Percentiles rank a stretch among this genome's conserved stretches.
These are phyloP conservation scores for Resseliella maxima DNA, from an alignment of 2,888 invertebrate genomes.

Conservation along the genomic window DNA sequence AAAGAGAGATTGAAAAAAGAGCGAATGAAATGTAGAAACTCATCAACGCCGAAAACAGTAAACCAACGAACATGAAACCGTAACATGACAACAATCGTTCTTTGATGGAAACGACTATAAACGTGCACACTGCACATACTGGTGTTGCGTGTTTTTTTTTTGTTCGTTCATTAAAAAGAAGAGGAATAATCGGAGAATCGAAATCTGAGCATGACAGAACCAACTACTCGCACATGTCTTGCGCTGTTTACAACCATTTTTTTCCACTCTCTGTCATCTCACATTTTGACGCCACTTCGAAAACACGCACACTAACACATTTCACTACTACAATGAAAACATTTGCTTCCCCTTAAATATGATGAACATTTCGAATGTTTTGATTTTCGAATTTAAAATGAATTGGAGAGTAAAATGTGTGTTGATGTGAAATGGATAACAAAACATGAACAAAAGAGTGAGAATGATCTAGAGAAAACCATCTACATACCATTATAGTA, in stretches of 20 bases:
- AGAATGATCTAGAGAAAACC: background rate
- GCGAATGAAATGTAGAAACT: background rate
- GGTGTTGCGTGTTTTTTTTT: too few relatives aligned
- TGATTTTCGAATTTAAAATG: slow-evolving; percentile 17
- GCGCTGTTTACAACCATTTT: slow-evolving; percentile 35
- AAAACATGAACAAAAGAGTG: too few relatives aligned
- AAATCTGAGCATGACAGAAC: slow-evolving; percentile 11
- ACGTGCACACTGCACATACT: background rate
- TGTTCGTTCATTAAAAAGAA: background rate
- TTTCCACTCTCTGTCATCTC: background rate
- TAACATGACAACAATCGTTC: background rate
- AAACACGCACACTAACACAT: background rate
- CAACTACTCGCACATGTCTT: slow-evolving; percentile 43
- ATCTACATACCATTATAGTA: slow-evolving; percentile 6
- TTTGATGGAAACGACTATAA: too few relatives aligned
- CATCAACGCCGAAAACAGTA: background rate
- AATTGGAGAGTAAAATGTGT: background rate
- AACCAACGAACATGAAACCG: background rate
- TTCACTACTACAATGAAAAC: background rate
- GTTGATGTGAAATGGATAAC: too few relatives aligned
- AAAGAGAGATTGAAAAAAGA: background rate
- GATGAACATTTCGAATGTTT: background rate
- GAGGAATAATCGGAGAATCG: slow-evolving; percentile 5
- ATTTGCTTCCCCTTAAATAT: background rate
- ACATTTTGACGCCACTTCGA: background rate